Percentiles rank a stretch among this genome's conserved stretches.
These are phyloP conservation scores for Tenthredo notha DNA, from an alignment of 2,888 invertebrate genomes.

Conservation along the genomic window DNA sequence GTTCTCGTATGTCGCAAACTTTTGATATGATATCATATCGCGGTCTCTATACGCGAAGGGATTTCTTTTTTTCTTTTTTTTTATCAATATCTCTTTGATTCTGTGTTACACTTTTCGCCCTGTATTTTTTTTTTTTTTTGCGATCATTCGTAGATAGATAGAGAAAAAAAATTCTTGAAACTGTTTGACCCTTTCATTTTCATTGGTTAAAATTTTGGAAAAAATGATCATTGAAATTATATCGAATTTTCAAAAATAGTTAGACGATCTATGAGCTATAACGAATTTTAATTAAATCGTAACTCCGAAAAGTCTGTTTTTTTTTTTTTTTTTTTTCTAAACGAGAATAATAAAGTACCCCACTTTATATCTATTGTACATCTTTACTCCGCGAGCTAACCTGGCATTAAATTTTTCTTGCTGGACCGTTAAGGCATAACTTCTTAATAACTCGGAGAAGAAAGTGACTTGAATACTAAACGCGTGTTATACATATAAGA, in stretches of 20 bases:
- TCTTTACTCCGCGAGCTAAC: background rate
- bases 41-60: background rate
- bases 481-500: background rate
- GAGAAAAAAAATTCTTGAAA: too few species aligned
- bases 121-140: background rate
- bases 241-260: too few species aligned
- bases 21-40: constrained; percentile 13
- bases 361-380: constrained; percentile 12
- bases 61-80: background rate
- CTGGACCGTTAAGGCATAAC: constrained; percentile 32
- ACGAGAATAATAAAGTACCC: background rate
- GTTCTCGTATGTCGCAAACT: background rate
- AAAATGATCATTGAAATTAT: too few species aligned
- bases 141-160: background rate
- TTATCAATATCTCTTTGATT: background rate
- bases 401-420: constrained; percentile 23
- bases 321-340: too few species aligned
- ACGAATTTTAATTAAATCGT: too few species aligned
- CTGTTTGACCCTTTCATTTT: too few species aligned
- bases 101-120: background rate
- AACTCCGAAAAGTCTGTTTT: too few species aligned
- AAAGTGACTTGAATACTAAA: constrained; percentile 45
- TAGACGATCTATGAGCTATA: too few species aligned
- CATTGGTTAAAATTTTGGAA: too few species aligned
- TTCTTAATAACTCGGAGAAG: constrained; percentile 39